phyloP scores from a whole-genome alignment of 2,113 vertebrate species.

The Menura novaehollandiae region DNA sequence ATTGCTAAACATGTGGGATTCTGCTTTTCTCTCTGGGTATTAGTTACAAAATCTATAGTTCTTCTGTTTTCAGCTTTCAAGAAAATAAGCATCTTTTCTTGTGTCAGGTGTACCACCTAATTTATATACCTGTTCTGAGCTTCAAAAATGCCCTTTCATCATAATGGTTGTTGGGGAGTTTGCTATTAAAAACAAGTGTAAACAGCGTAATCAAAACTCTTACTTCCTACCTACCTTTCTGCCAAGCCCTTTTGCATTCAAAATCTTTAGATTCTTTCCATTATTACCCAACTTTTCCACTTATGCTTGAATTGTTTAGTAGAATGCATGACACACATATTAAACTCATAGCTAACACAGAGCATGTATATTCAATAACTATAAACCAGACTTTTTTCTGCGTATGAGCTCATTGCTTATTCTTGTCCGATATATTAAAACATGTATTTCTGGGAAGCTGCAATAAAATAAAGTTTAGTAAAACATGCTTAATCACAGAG shows the following conservation, averaged over 20 bases:
- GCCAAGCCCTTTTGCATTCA: background rate
- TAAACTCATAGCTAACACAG: constrained; percentile 4
- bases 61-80: background rate
- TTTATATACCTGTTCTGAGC: background rate
- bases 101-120: background rate
- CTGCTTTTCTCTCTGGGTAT: background rate
- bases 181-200: background rate
- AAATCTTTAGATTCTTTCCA: background rate
- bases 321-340: constrained; percentile 6
- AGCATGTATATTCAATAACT: constrained; percentile 14
- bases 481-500: constrained; percentile 10
- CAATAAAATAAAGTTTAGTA: constrained; percentile 40
- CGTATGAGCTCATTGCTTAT: constrained; percentile 40
- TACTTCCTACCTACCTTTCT: background rate
- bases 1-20: background rate
- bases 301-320: constrained; percentile 11
- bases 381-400: constrained; percentile 12
- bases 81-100: background rate
- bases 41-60: background rate
- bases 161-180: background rate
- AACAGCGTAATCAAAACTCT: background rate
- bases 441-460: constrained; percentile 37
- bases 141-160: background rate
- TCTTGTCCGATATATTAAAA: constrained; percentile 28
- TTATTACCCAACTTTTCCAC: background rate